A percentile compares a stretch with the other conserved stretches of the same genome.
phyloP scores from a whole-genome alignment of 2,113 vertebrate genomes.

The Oxygymnocypris stewartii region DNA sequence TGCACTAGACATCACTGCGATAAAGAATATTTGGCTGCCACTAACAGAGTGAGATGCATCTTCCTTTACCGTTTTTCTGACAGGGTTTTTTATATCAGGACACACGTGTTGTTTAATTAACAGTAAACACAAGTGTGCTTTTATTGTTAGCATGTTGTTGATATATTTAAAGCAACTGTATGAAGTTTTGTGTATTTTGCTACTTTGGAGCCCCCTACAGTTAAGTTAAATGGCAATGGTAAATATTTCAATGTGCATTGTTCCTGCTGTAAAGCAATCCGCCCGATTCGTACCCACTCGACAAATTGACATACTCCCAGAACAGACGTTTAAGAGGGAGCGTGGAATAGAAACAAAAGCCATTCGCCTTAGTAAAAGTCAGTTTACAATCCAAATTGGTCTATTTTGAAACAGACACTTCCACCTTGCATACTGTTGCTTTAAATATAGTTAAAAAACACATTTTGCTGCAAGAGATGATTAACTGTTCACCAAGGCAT shows the following conservation, averaged over 20 bases:
- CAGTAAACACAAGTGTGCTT: neutral
- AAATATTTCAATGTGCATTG: neutral
- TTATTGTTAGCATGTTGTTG: neutral
- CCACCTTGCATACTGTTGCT: neutral
- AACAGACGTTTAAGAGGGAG: neutral
- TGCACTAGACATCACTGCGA: constrained; percentile 51
- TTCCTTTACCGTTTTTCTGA: neutral
- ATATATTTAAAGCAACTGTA: neutral
- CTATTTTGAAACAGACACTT: neutral
- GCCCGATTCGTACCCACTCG: too few relatives aligned
- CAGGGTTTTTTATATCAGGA: constrained; percentile 9
- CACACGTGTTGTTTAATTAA: constrained; percentile 17
- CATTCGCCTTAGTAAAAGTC: neutral
- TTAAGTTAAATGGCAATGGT: neutral
- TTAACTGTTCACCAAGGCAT: neutral
- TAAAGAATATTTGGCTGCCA: constrained; percentile 54
- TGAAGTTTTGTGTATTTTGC: neutral
- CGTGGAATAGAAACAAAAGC: neutral
- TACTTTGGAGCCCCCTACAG: neutral
- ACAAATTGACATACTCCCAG: neutral
- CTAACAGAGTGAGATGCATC: neutral
- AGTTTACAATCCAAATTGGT: neutral
- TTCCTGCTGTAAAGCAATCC: neutral
- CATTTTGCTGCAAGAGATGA: neutral
- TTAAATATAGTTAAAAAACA: neutral